Evolutionary conservation across 2,797 vertebrate species (phyloP).

Genomic region (Mus spretus): DNA sequence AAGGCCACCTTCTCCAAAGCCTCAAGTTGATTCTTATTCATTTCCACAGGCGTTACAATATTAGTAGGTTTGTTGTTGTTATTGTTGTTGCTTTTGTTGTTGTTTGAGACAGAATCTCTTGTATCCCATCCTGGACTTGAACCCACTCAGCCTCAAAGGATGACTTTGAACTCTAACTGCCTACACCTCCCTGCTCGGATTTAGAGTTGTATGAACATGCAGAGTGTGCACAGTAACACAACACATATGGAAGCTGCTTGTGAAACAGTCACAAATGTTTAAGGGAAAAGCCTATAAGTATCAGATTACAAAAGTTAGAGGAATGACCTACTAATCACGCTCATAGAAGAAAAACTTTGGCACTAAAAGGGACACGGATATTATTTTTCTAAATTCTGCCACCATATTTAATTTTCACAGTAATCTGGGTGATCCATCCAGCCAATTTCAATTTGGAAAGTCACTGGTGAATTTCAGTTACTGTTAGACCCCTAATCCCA

Average conservation of each 20-base stretch:
- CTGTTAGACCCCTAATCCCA: background rate
- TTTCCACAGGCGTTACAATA: background rate
- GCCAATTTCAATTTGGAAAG: background rate
- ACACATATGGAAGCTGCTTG: background rate
- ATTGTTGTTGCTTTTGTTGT: background rate
- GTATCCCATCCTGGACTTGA: too few species aligned
- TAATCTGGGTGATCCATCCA: background rate
- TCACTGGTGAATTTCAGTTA: background rate
- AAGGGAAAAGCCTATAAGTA: background rate
- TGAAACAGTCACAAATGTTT: background rate
- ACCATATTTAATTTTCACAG: conserved; percentile 37
- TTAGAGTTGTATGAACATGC: background rate
- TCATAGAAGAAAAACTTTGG: background rate
- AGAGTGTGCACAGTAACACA: background rate
- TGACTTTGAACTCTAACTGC: background rate
- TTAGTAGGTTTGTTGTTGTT: background rate
- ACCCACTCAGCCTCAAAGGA: background rate
- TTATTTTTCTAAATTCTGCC: background rate
- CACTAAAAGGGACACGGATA: background rate
- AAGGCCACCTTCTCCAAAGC: background rate
- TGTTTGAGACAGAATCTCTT: background rate
- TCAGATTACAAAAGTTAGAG: background rate
- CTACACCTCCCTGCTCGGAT: background rate
- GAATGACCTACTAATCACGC: background rate
- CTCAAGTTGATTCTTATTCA: background rate